Evolutionary conservation across 2,113 vertebrate species (phyloP).

Genomic region (Halcyon senegalensis): DNA sequence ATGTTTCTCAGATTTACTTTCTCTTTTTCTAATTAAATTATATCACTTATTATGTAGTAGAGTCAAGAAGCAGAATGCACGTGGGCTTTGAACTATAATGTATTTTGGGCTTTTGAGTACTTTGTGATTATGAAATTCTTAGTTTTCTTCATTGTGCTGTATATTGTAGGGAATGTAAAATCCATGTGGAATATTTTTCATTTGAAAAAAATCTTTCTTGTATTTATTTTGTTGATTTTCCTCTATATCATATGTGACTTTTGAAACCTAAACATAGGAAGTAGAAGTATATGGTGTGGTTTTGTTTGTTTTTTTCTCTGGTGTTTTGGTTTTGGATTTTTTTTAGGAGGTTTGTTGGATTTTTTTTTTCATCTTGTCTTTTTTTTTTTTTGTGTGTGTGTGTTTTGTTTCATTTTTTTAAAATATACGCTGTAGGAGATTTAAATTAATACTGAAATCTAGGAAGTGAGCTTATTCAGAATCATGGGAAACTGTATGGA

Average conservation of each 20-base stretch:
- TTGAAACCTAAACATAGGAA: neutral
- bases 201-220: neutral
- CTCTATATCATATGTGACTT: neutral
- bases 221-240: neutral
- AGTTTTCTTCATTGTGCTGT: neutral
- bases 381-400: neutral
- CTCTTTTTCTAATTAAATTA: neutral
- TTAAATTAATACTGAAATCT: neutral
- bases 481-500: neutral
- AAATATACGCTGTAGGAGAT: neutral
- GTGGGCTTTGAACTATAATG: neutral
- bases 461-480: neutral
- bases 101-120: neutral
- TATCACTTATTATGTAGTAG: neutral
- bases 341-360: neutral
- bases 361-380: neutral
- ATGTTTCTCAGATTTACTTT: neutral
- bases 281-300: neutral
- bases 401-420: neutral
- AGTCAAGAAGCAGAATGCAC: neutral
- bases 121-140: neutral
- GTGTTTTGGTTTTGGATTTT: neutral
- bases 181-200: neutral
- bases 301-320: neutral
- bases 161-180: neutral